These are phyloP conservation scores for Phataginus tetradactyla DNA, from an alignment of 2,797 vertebrate genomes.

Conservation along the genomic window DNA sequence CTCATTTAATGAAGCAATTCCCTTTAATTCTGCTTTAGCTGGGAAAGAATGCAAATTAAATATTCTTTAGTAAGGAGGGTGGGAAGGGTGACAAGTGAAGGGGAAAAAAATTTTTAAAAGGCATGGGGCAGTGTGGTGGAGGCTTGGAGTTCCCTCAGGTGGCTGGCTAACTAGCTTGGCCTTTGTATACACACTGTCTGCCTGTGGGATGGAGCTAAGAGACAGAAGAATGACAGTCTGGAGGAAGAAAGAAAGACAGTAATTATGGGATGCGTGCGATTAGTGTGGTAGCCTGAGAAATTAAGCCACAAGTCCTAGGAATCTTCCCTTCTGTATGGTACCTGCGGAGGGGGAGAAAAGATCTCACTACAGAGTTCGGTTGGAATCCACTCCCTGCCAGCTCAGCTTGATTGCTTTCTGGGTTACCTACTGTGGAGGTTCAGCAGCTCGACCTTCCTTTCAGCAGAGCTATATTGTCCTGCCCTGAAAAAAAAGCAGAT, in stretches of 20 bases:
- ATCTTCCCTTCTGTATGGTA: constrained; percentile 91
- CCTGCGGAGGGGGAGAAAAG: constrained; percentile 92
- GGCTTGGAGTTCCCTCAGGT: constrained; percentile 86
- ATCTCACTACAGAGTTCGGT: constrained; percentile 87
- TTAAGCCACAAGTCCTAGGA: constrained; percentile 93
- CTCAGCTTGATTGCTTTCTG: constrained; percentile 96
- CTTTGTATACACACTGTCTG: constrained; percentile 88
- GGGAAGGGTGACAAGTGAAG: constrained; percentile 66
- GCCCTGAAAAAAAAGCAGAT: constrained; percentile 89
- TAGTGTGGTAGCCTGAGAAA: constrained; percentile 97
- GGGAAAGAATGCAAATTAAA: constrained; percentile 89
- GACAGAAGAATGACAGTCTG: constrained; percentile 89
- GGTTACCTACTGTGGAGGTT: constrained; percentile 92
- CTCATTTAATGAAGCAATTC: constrained; percentile 85
- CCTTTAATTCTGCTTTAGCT: constrained; percentile 82
- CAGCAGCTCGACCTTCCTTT: constrained; percentile 90
- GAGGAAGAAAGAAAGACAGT: constrained; percentile 88
- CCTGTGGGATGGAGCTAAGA: constrained; percentile 85
- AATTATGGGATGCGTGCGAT: constrained; percentile 91
- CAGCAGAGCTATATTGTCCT: constrained; percentile 90
- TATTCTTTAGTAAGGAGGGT: constrained; percentile 82
- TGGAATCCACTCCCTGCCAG: constrained; percentile 93
- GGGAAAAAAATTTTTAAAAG: background rate
- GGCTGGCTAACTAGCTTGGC: constrained; percentile 86
- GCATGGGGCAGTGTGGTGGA: constrained; percentile 63